Evolutionary conservation across 1,140 invertebrate species (phyloP).

Genomic region (Lepidurus couesii): DNA sequence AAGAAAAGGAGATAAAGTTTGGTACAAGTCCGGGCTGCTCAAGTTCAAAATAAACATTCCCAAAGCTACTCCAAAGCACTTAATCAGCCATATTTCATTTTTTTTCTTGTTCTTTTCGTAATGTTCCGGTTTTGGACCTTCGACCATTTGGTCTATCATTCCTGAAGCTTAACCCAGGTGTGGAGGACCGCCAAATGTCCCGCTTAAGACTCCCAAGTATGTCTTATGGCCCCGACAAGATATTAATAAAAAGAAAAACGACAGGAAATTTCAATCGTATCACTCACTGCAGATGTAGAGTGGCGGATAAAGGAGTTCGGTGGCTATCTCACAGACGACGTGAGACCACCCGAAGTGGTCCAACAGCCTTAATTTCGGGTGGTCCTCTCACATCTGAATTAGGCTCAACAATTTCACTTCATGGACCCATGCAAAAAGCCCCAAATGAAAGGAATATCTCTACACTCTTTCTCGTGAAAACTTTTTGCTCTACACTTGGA

Average conservation of each 20-base stretch:
- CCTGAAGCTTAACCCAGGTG: constrained; percentile 6
- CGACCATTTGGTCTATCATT: neutral
- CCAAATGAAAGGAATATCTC: constrained; percentile 5
- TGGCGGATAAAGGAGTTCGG: neutral
- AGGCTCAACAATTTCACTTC: constrained; percentile 2
- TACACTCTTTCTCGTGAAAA: neutral
- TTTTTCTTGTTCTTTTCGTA: neutral
- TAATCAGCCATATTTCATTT: neutral
- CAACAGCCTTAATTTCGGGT: constrained; percentile 10
- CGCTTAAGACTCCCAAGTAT: neutral
- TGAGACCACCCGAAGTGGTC: constrained; percentile 4
- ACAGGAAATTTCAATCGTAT: constrained; percentile 2
- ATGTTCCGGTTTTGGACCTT: neutral
- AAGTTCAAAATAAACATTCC: constrained; percentile 9
- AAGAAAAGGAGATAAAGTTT: neutral
- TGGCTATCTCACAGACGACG: neutral
- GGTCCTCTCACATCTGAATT: constrained; percentile 11
- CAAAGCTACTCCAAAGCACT: neutral
- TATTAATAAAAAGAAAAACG: neutral
- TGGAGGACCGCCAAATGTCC: neutral
- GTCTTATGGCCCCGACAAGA: neutral
- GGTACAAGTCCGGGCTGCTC: neutral
- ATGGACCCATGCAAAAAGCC: neutral
- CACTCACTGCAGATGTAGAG: neutral
- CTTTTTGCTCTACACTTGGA: neutral